Evolutionary conservation across 2,113 vertebrate genomes (phyloP), one percentile per base, ranked within the genome.

Genomic region (Nasalis larvatus): DNA sequence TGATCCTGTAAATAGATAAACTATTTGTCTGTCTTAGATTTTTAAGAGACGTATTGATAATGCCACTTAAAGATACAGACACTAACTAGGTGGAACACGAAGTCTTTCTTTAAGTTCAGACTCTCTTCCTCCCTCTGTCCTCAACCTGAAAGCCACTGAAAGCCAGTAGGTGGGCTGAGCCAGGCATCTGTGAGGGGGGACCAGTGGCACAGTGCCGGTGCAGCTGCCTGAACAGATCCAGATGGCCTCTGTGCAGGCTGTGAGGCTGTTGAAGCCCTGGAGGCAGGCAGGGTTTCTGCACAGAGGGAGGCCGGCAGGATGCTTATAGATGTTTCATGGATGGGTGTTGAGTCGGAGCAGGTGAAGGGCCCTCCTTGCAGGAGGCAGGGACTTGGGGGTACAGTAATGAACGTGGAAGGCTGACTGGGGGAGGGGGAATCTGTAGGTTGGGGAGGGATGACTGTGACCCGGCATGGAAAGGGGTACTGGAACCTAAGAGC

Each of bases 21-120:
- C 11, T 74, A 6, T 25, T 56, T 71, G 7, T 56, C 37, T 93
- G 90, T 42, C 17, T 80, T 78, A 68, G n/a, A 58, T 86, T 94
- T 95, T 96, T 60, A 80, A 76, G 66, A 78, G 73, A 82, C 17
- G 25, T 52, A 12, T 23, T 91, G 17, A 21, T 78, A 73, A 89
- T 30, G 30, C 60, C 27, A 14, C 27, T 63, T 63, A 47, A 49
- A 82, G 11, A 37, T 17, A 9, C 13, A 85, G 30, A 74, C 1
- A 60, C 3, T 69, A 42, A 37, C 20, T 45, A 37, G 18, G 42
- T 14, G 71, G 42, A 71, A 80, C 0, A 23, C 0, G 42, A 71
- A 37, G 10, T 3, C 8, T 60, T 30, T 17, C 13, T 58, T 27
- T 81, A 49, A 76, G 11, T 25, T 74, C 54, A 49, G 49, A 63